These are phyloP conservation scores for Eulemur mongoz DNA, from an alignment of 2,797 vertebrate genomes.

Conservation along the genomic window DNA sequence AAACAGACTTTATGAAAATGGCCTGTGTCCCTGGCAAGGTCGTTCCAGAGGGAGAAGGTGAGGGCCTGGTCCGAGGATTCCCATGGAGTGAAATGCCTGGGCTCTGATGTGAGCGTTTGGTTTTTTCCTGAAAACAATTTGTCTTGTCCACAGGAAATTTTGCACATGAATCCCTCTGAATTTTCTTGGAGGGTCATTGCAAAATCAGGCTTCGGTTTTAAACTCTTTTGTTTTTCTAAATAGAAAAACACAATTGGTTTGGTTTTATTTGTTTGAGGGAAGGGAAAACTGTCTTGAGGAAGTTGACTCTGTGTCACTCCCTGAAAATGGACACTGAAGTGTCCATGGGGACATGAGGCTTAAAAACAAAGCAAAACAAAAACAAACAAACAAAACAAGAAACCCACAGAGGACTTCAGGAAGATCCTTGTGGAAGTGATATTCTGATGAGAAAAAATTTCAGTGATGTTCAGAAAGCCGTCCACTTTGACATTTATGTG, in stretches of 20 bases:
- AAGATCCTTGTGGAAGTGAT: not conserved
- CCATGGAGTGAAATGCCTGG: not conserved
- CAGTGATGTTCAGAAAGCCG: not conserved
- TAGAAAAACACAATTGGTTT: conserved; percentile 38
- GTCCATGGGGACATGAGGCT: not conserved
- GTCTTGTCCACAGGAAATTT: conserved; percentile 66
- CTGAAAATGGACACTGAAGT: not conserved
- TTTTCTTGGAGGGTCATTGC: not conserved
- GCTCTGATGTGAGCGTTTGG: not conserved
- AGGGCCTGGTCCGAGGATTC: not conserved
- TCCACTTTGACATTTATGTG: not conserved
- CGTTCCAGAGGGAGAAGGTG: not conserved
- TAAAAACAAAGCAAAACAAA: not conserved
- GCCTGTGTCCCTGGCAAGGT: not conserved
- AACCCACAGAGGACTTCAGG: not conserved
- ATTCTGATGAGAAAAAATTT: not conserved
- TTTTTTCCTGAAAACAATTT: conserved; percentile 70
- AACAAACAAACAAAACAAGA: not conserved
- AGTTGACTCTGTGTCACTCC: not conserved
- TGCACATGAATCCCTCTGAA: not conserved
- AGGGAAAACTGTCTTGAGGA: not conserved
- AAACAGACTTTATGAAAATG: not conserved
- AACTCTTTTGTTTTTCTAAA: not conserved
- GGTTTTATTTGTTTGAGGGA: not conserved
- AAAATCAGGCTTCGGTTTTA: not conserved